Base-by-base conservation (phyloP, 2,113 vertebrate species). In the Andinoacara biseriatus region DNA sequence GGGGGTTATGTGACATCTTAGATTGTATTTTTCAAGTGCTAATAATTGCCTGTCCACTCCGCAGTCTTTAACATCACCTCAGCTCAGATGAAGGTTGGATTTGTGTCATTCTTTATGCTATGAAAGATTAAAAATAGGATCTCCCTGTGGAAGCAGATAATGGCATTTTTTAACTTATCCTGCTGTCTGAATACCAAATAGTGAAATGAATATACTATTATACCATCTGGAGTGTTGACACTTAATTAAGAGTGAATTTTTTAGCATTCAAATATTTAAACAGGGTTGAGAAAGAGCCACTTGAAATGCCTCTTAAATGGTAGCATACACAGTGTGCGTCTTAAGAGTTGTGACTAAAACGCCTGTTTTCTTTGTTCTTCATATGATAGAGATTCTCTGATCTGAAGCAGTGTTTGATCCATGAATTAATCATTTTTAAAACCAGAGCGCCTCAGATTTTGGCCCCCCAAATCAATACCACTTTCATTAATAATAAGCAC, bases 51-150 rank as follows among this genome's bases (percentile, higher is more conserved):
- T 9, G 13, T 63, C 49, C 43, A 22, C 40, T 65, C 7, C 26
- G 24, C 58, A 75, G 78, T 26, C 46, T 78, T 81, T 24, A 60
- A 82, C 83, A 77, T 74, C 2, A 63, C 43, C 31, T 29, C 56
- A 61, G 22, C 18, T 26, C 26, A 60, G 74, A 67, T 46, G 2
- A 10, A 75, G 20, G 10, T 49, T 74, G 3, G 22, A 20, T 65
- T 74, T 52, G 10, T 49, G 10, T 5, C 35, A 54, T 54, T 72
- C 10, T 54, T 14, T 52, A 54, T 26, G 67, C 46, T 15, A n/a
- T 14, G 26, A 57, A 76, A 57, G 62, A 13, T 72, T 52, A 52
- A 31, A 72, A 72, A 72, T 52, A 72, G 1, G 26, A 54, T 72
- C 8, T 7, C 26, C 26, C 67, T 54, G 5, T 72, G 46, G 46